A percentile compares a stretch with the other conserved stretches of the same genome.
These are phyloP conservation scores for Nebria ingens DNA, from an alignment of 1,140 invertebrate genomes.

Conservation along the genomic window DNA sequence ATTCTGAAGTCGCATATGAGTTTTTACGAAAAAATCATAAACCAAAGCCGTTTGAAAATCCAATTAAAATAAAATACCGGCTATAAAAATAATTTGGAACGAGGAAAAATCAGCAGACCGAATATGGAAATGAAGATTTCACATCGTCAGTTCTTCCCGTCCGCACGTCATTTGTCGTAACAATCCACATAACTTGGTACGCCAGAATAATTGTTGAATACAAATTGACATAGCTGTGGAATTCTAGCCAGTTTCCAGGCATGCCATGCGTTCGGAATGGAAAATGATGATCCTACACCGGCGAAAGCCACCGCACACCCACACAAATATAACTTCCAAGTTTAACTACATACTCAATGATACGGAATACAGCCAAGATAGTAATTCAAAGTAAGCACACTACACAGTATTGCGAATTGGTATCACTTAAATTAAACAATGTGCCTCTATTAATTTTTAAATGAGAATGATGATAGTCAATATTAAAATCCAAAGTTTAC, in stretches of 20 bases:
- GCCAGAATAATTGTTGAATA: constrained; percentile 8
- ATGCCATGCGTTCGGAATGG: constrained; percentile 7
- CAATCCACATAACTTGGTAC: not conserved
- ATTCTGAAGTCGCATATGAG: too few relatives aligned
- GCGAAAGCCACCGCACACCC: not conserved
- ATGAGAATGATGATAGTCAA: too few relatives aligned
- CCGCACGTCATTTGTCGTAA: not conserved
- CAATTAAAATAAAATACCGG: too few relatives aligned
- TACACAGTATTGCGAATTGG: too few relatives aligned
- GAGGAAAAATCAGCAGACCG: not conserved
- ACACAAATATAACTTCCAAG: not conserved
- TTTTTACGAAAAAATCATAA: too few relatives aligned
- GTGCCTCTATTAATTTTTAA: too few relatives aligned
- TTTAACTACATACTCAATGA: constrained; percentile 1
- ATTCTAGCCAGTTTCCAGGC: constrained; percentile 1
- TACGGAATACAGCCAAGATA: not conserved
- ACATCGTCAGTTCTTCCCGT: not conserved
- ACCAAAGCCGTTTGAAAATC: too few relatives aligned
- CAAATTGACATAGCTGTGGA: constrained; percentile 7
- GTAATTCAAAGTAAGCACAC: too few relatives aligned
- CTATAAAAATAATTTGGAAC: too few relatives aligned
- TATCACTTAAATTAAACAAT: too few relatives aligned
- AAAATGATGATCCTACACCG: constrained; percentile 1
- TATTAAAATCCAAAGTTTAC: too few relatives aligned
- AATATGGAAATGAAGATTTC: not conserved